phyloP scores from a whole-genome alignment of 2,797 vertebrate genomes.

The Poliocrania exsul region DNA sequence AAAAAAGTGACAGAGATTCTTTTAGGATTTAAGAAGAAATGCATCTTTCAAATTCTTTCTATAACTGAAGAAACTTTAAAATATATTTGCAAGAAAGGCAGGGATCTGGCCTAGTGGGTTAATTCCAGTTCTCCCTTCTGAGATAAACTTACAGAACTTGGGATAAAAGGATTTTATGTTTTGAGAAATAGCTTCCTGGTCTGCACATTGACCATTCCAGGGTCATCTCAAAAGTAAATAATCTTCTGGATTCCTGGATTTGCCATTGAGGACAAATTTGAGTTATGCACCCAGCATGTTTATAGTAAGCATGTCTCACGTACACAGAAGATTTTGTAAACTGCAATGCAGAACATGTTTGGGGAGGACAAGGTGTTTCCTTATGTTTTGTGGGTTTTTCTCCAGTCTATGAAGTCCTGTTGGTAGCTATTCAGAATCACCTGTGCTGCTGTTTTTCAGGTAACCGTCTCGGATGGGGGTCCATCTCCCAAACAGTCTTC shows the following conservation, averaged over 20 bases:
- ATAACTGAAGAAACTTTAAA: background rate
- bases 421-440: background rate
- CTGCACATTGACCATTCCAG: rapidly evolving
- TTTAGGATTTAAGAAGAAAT: constrained; percentile 10
- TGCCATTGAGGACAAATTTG: background rate
- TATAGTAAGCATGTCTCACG: rapidly evolving
- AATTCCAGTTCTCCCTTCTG: background rate
- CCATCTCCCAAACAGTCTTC: constrained; percentile 86
- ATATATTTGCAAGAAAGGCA: background rate
- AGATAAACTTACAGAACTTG: background rate
- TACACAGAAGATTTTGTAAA: background rate
- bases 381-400: background rate
- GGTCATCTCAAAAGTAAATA: background rate
- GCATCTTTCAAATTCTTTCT: background rate
- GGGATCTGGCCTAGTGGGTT: background rate
- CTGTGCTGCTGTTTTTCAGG: constrained; percentile 76
- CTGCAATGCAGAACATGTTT: background rate
- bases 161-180: background rate
- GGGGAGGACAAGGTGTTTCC: background rate
- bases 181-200: background rate
- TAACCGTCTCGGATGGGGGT: constrained; percentile 89
- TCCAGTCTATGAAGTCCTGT: background rate
- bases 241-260: background rate
- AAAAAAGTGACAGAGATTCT: constrained; percentile 8
- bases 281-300: background rate